phyloP scores from a whole-genome alignment of 2,797 vertebrate species.

The Sciurus carolinensis region DNA sequence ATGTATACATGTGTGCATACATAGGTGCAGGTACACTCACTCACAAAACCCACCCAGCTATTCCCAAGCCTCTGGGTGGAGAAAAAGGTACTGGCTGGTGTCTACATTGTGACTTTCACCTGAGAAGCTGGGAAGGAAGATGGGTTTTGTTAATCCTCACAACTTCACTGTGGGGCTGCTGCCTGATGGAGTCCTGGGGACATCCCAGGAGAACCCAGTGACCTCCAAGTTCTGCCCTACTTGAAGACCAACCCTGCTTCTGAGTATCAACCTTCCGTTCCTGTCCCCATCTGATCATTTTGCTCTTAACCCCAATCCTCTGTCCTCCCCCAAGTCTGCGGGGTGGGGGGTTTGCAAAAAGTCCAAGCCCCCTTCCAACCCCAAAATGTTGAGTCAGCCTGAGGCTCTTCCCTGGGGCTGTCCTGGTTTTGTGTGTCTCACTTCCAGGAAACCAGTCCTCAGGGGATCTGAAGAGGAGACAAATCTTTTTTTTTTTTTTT shows the following conservation, averaged over 20 bases:
- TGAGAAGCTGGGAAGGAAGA: not conserved
- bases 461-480: not conserved
- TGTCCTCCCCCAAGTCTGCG: not conserved
- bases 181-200: not conserved
- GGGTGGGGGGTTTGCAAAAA: not conserved
- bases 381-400: not conserved
- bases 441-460: not conserved
- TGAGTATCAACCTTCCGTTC: not conserved
- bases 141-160: not conserved
- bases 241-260: not conserved
- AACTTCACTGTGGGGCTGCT: not conserved
- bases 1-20: too few relatives aligned
- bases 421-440: not conserved
- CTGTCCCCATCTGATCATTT: not conserved
- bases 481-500: too few relatives aligned
- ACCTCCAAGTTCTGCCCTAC: not conserved
- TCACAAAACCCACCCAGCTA: not conserved
- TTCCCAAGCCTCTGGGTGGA: not conserved
- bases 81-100: not conserved
- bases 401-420: not conserved
- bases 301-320: not conserved
- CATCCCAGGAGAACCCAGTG: not conserved
- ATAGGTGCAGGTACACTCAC: not conserved
- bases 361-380: not conserved
- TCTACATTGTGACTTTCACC: not conserved